Percentiles rank a stretch among this genome's conserved stretches.
These are phyloP conservation scores for Drosophila falleni DNA, from an alignment of 2,888 invertebrate genomes.

Conservation along the genomic window DNA sequence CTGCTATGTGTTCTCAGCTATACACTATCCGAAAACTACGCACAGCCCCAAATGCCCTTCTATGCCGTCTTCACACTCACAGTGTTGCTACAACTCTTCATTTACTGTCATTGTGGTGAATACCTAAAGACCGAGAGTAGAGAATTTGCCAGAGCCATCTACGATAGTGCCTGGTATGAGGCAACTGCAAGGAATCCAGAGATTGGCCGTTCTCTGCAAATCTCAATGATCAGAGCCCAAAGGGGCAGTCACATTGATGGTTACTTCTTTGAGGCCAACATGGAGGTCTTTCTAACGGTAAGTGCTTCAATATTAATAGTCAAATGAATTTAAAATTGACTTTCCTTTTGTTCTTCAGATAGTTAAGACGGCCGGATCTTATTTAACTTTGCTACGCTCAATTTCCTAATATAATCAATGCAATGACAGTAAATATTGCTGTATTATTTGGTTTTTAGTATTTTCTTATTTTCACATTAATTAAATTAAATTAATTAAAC, in stretches of 20 bases:
- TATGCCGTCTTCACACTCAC: slow-evolving; percentile 47
- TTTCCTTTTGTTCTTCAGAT: slow-evolving; percentile 32
- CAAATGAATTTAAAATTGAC: not conserved
- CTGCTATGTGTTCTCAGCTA: slow-evolving; percentile 59
- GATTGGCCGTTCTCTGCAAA: slow-evolving; percentile 29
- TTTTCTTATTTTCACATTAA: too few species aligned
- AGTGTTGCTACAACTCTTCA: slow-evolving; percentile 48
- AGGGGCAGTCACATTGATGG: slow-evolving; percentile 51
- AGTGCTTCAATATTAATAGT: not conserved
- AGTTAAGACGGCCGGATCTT: slow-evolving; percentile 58
- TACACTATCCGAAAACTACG: slow-evolving; percentile 33
- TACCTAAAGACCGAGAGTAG: slow-evolving; percentile 52
- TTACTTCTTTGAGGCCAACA: slow-evolving; percentile 64
- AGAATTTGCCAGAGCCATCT: slow-evolving; percentile 50
- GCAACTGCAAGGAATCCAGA: not conserved
- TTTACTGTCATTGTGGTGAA: slow-evolving; percentile 64
- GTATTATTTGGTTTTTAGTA: too few species aligned
- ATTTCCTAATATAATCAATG: slow-evolving; percentile 32
- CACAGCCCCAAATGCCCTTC: slow-evolving; percentile 43
- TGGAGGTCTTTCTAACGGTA: slow-evolving; percentile 60
- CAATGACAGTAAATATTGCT: too few species aligned
- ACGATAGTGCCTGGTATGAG: slow-evolving; percentile 55
- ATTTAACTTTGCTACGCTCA: slow-evolving; percentile 58
- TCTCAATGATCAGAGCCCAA: slow-evolving; percentile 61
- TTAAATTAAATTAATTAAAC: too few species aligned